Base-by-base conservation (phyloP, 2,888 invertebrate species). In the Drosophila mettleri region DNA sequence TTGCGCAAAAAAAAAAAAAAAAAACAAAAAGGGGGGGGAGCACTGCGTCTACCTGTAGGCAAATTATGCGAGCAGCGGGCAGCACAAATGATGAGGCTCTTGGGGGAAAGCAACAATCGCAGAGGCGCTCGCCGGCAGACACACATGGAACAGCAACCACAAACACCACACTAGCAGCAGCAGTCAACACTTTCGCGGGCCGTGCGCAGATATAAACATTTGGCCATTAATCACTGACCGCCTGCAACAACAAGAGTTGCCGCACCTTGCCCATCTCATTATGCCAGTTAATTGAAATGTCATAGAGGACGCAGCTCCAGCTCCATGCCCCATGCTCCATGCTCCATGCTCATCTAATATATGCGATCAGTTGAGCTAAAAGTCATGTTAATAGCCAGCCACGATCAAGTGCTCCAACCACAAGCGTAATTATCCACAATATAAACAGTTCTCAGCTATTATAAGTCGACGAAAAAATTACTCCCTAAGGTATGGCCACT, bases 181-280 rank as follows among this genome's bases (percentile, higher is more conserved):
- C 86, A 88, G 82, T 85, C 85, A 85, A 85, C 85, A 85, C 85
- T 88, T 85, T 88, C 83, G 81, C 76, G 69, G 67, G 20, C 66
- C 45, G 72, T 53, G 54, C 62, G 58, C 62, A 69, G 80, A 83
- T 86, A 69, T 69, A 69, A 75, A 73, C 86, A 80, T 86, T 88
- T 77, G 80, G 72, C 77, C 88, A 84, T 84, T 86, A 84, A 88
- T 84, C 83, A 84, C 73, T 62, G 69, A 49, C 71, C 69, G 80
- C 76, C 74, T 70, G 85, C 66, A 64, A 33, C 51, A 64, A 33
- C 55, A 69, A 64, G 49, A 41, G 27, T 65, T 74, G 86, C 64
- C 66, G 79, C 64, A 74, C 73, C 65, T 65, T 55, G 49, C 48
- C 29, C 51, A 55, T 66, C 87, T 85, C 81, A 85, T 82, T 82